Evolutionary conservation across 2,113 vertebrate species (phyloP), one percentile per base, ranked within the genome.

Genomic region (Macheiramphus alcinus): DNA sequence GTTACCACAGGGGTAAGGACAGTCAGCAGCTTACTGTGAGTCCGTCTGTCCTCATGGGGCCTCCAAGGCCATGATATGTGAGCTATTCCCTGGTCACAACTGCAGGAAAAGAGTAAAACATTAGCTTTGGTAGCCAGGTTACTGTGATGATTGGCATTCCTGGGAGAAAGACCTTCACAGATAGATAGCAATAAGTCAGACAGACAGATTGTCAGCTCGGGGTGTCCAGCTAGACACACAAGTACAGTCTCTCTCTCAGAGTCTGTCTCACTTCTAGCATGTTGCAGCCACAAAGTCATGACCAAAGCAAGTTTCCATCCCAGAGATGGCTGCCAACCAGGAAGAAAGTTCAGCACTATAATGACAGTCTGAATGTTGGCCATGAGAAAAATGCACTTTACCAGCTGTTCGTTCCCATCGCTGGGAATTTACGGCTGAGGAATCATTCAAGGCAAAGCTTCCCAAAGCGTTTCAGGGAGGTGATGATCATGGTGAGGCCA

Each of bases 31-130:
- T 86, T 62, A 47, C 40, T 62, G 27, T 61, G 66, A 45, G n/a
- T 29, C 40, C 13, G 0, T 34, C 58, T n/a, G 32, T 55, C 40
- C 47, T 67, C 23, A 7, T 34, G 59, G 11, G n/a, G 13, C 59
- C 21, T 61, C 53, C 32, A 38, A 40, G 19, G 22, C 13, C 26
- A 29, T 0, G 0, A 16, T 26, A 34, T 16, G 10, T 36, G 59
- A 78, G 40, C 58, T 48, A 14, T 61, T 74, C 45, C 40, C 25
- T 70, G 45, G 29, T 65, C 59, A 45, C 29, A 92, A 1, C 11
- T 78, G 59, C 75, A 79, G 61, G 34, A 78, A 40, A 61, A 85
- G 70, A 74, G 50, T 59, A 40, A 67, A 76, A 32, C 3, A 3
- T 18, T 29, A 7, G 20, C n/a, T 73, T 73, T 91, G 68, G 25